Base-by-base conservation (phyloP, 2,888 invertebrate genomes). In the Lymantria dispar region DNA sequence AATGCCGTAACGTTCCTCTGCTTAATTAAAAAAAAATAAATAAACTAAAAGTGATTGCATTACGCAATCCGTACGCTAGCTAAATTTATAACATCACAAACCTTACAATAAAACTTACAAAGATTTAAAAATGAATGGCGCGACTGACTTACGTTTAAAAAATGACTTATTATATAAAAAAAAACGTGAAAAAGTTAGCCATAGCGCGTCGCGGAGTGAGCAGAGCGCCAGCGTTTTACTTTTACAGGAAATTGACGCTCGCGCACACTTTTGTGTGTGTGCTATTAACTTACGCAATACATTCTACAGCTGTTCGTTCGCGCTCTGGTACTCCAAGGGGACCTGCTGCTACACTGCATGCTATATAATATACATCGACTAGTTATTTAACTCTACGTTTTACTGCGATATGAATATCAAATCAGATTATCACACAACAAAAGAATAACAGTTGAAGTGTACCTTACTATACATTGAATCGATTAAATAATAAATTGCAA, bases 61-160 rank as follows among this genome's bases (percentile, higher is more conserved):
- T 77, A 74, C 63, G 72, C 68, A 74, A 76, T 71, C 65, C 56
- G 48, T 51, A 64, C 68, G 56, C 52, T 58, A 62, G 47, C 55
- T 60, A 62, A 64, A 69, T 54, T 22, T 62, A 62, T 66, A 33
- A 33, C 70, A 67, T 81, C 80, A 78, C 81, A 78, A 68, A 68
- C 58, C 60, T 67, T 65, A 68, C 61, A 62, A 63, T 47, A 54
- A 47, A 74, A 76, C 73, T 78, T 75, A 78, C 72, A 75, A 73
- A 72, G 11, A 64, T 76, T 70, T 63, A 65, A 79, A 74, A 71
- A 82, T 83, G 83, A 86, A 90, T 90, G 91, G 90, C 87, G 84
- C 87, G 85, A 83, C 84, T 89, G 87, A 87, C 89, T 90, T 87
- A 86, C 52, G 48, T 64, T 74, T 73, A 78, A 61, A 22, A 62